phyloP scores from a whole-genome alignment of 2,797 vertebrate genomes.

The Ciconia nigra region DNA sequence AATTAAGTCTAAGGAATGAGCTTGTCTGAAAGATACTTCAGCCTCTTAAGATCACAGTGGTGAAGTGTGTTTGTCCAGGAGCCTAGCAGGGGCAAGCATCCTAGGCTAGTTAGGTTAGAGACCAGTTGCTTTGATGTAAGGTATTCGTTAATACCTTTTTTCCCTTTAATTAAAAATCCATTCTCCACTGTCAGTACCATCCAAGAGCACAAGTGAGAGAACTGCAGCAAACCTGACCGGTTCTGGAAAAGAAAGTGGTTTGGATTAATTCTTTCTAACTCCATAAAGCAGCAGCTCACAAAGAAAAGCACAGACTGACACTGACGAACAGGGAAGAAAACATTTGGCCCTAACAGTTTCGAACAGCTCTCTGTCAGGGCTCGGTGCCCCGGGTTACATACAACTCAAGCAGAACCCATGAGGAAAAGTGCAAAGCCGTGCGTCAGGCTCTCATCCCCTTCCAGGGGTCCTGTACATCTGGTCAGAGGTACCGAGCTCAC shows the following conservation, averaged over 20 bases:
- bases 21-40: constrained; percentile 76
- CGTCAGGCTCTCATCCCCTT: background rate
- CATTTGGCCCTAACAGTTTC: background rate
- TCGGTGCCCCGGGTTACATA: background rate
- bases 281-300: background rate
- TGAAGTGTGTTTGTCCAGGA: constrained; percentile 75
- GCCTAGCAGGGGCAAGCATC: constrained; percentile 47
- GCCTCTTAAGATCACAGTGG: constrained; percentile 70
- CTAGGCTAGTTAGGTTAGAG: constrained; percentile 36
- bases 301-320: background rate
- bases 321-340: background rate
- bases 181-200: constrained; percentile 28
- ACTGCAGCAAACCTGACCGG: background rate
- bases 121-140: constrained; percentile 67
- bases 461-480: background rate
- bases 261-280: background rate
- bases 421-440: background rate
- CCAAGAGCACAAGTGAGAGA: background rate
- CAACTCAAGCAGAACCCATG: background rate
- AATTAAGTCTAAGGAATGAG: constrained; percentile 92
- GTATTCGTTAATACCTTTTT: constrained; percentile 33
- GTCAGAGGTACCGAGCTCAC: background rate
- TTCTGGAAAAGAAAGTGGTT: background rate
- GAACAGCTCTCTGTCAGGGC: background rate
- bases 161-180: constrained; percentile 65